Evolutionary conservation across 2,113 vertebrate species (phyloP).

Genomic region (Dromiciops gliroides): DNA sequence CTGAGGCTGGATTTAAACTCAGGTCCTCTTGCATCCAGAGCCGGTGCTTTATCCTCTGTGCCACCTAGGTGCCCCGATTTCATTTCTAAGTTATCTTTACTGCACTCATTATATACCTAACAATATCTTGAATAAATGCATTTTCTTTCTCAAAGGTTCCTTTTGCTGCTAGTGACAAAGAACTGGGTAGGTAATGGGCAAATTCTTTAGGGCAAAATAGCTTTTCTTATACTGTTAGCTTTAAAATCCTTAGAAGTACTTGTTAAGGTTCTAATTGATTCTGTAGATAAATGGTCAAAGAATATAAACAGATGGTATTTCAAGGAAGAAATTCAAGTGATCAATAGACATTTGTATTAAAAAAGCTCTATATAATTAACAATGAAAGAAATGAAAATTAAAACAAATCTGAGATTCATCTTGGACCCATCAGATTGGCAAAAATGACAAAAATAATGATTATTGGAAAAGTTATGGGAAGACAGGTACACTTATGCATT

Average conservation of each 20-base stretch:
- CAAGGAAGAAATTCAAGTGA: background rate
- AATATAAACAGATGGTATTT: background rate
- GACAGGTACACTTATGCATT: background rate
- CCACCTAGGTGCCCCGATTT: too few species aligned
- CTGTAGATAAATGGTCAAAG: background rate
- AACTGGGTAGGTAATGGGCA: background rate
- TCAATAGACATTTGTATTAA: background rate
- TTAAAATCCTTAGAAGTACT: background rate
- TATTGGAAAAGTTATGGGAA: background rate
- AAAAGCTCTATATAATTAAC: background rate
- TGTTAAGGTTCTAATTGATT: background rate
- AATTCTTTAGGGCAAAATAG: background rate
- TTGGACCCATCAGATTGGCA: background rate
- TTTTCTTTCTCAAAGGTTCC: background rate
- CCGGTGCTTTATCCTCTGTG: too few species aligned
- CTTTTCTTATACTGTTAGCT: background rate
- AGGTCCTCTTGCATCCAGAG: too few species aligned
- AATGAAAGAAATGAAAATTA: background rate
- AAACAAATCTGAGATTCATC: background rate
- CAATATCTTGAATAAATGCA: background rate
- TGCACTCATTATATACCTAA: background rate
- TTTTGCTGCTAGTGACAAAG: background rate
- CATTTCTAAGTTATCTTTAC: fast-evolving
- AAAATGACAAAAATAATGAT: background rate
- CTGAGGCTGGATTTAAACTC: too few species aligned